A percentile compares a stretch with the other conserved stretches of the same genome.
Conservation (phyloP, 2,888 invertebrate species). For the Pammene fasciana region DNA sequence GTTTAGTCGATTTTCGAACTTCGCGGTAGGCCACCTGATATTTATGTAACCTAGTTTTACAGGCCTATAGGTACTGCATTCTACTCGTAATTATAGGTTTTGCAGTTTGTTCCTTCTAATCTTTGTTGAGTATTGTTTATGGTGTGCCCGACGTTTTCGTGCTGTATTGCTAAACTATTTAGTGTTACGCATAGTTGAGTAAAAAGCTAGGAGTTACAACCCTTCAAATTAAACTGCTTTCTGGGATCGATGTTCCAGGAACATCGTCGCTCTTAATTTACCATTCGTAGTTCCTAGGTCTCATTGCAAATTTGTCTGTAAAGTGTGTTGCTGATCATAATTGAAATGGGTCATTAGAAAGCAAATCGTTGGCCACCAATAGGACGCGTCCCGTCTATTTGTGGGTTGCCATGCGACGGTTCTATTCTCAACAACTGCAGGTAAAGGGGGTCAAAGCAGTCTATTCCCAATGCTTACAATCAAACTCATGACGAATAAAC, state of each 20-base stretch:
- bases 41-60: too few species aligned
- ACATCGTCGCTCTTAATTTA: too few species aligned
- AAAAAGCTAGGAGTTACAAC: background rate
- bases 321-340: background rate
- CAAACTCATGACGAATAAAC: too few species aligned
- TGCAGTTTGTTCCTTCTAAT: background rate
- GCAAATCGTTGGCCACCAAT: conserved; percentile 13
- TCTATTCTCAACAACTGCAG: conserved; percentile 46
- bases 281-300: too few species aligned
- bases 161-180: conserved; percentile 13
- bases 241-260: too few species aligned
- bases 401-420: conserved; percentile 40
- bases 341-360: conserved; percentile 19
- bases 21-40: too few species aligned
- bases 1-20: too few species aligned
- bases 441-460: conserved; percentile 60
- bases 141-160: background rate
- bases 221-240: background rate
- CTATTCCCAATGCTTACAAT: background rate
- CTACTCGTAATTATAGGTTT: background rate
- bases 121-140: conserved; percentile 3
- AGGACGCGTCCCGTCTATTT: conserved; percentile 28
- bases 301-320: background rate
- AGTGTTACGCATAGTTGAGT: background rate
- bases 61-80: too few species aligned